phyloP scores from a whole-genome alignment of 2,797 vertebrate genomes.

The Darevskia nairensis region DNA sequence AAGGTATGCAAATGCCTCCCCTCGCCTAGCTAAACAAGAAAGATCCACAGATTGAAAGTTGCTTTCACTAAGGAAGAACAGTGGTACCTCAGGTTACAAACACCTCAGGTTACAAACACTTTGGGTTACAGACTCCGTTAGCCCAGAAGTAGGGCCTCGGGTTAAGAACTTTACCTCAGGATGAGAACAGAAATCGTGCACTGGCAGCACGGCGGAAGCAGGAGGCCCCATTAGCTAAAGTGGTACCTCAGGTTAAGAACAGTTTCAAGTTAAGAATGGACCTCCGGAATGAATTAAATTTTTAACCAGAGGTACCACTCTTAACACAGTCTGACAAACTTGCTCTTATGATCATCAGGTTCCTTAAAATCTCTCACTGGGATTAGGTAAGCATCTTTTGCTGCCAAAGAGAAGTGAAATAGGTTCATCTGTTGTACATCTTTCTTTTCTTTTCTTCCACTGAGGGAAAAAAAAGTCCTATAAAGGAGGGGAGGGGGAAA shows the following conservation, averaged over 20 bases:
- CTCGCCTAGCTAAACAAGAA: background rate
- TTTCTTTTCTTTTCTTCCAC: background rate
- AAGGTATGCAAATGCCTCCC: background rate
- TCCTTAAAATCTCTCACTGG: constrained; percentile 38
- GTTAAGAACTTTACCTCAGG: too few species aligned
- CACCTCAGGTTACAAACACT: too few species aligned
- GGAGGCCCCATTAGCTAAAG: too few species aligned
- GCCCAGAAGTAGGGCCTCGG: too few species aligned
- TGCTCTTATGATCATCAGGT: background rate
- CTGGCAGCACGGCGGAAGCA: too few species aligned
- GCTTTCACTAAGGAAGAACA: background rate
- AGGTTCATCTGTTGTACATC: constrained; percentile 38
- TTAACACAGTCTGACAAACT: constrained; percentile 25
- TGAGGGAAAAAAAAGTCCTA: constrained; percentile 28
- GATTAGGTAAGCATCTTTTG: constrained; percentile 63
- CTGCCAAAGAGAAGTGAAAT: constrained; percentile 29
- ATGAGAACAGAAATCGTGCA: too few species aligned
- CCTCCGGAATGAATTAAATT: too few species aligned
- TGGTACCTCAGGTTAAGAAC: too few species aligned
- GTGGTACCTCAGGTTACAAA: too few species aligned
- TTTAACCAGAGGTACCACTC: too few species aligned
- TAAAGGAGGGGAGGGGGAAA: background rate
- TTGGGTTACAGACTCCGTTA: too few species aligned
- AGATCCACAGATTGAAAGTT: background rate
- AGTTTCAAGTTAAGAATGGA: too few species aligned